Conservation (phyloP, 2,888 invertebrate genomes). For the Macroteleia sp. region DNA sequence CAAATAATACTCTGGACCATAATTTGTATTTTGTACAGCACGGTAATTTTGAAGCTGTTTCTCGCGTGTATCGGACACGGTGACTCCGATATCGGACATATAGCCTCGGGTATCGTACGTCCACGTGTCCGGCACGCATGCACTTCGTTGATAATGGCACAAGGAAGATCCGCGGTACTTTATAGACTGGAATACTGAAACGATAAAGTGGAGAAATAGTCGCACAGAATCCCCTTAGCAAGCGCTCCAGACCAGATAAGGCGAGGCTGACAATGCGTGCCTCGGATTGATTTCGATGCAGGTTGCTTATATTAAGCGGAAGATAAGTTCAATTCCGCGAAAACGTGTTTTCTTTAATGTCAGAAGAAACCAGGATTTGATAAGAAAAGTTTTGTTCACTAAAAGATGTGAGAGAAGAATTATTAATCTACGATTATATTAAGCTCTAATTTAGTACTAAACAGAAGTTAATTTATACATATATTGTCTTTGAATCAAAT, state of each 20-base stretch:
- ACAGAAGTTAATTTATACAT: too few relatives aligned
- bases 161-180: slow-evolving; percentile 52
- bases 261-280: slow-evolving; percentile 48
- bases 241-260: slow-evolving; percentile 47
- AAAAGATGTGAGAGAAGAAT: neutral
- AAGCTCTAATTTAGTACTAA: neutral
- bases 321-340: slow-evolving; percentile 45
- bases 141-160: slow-evolving; percentile 61
- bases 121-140: slow-evolving; percentile 64
- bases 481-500: neutral
- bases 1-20: slow-evolving; percentile 1
- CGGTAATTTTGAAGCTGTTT: slow-evolving; percentile 48
- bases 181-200: slow-evolving; percentile 53
- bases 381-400: slow-evolving; percentile 27
- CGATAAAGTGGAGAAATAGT: slow-evolving; percentile 62
- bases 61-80: slow-evolving; percentile 36
- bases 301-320: slow-evolving; percentile 57
- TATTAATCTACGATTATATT: neutral
- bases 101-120: slow-evolving; percentile 54
- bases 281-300: slow-evolving; percentile 62
- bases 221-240: slow-evolving; percentile 37
- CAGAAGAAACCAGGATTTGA: slow-evolving; percentile 23
- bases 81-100: slow-evolving; percentile 44
- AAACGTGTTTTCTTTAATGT: slow-evolving; percentile 44
- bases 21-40: slow-evolving; percentile 44